Evolutionary conservation across 2,113 vertebrate species (phyloP).

Genomic region (Tragelaphus strepsiceros): DNA sequence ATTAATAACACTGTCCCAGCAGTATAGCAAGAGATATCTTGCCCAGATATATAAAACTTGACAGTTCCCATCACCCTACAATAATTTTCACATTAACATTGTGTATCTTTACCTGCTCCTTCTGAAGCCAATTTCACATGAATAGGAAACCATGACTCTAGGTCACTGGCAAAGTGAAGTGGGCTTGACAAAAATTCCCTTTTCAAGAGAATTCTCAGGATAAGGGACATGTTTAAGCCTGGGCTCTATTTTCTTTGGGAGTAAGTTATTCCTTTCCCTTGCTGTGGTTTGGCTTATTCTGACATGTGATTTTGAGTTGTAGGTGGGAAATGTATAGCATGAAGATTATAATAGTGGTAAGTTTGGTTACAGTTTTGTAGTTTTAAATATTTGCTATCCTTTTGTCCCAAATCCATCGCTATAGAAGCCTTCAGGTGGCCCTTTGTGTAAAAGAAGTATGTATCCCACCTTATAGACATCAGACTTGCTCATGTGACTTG

Average conservation of each 20-base stretch:
- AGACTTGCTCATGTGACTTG: neutral
- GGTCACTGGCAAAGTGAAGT: neutral
- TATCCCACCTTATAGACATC: neutral
- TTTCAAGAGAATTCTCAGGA: neutral
- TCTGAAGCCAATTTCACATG: slow-evolving; percentile 32
- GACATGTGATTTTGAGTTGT: neutral
- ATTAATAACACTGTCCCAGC: slow-evolving; percentile 34
- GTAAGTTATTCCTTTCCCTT: neutral
- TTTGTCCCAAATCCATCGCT: neutral
- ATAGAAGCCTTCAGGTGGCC: neutral
- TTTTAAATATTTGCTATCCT: neutral
- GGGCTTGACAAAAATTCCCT: neutral
- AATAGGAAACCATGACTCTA: neutral
- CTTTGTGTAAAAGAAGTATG: neutral
- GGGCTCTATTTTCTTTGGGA: neutral
- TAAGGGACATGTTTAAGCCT: neutral
- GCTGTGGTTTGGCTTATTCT: neutral
- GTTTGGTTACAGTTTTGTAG: neutral
- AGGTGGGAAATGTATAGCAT: neutral
- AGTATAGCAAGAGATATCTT: neutral
- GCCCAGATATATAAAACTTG: slow-evolving; percentile 13
- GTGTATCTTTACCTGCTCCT: neutral
- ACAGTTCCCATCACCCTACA: neutral
- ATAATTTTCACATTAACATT: neutral
- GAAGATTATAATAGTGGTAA: neutral